Evolutionary conservation across 2,797 vertebrate genomes (phyloP).

Genomic region (Cheirogaleus major): DNA sequence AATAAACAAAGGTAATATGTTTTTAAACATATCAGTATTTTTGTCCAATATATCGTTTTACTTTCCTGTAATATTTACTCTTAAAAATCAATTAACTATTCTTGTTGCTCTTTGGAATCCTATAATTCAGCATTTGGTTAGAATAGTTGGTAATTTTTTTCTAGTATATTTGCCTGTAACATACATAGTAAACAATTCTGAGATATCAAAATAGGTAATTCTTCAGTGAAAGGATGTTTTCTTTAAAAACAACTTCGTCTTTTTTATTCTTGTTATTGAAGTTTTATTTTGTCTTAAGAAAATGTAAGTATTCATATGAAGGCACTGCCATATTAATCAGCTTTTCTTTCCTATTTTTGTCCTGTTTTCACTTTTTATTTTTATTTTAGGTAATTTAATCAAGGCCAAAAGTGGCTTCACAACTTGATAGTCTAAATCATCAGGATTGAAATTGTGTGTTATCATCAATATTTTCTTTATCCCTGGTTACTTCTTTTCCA

Average conservation of each 20-base stretch:
- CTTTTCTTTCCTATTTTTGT: not conserved
- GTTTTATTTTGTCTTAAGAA: not conserved
- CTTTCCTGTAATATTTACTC: slow-evolving; percentile 11
- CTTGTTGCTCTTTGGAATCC: slow-evolving; percentile 62
- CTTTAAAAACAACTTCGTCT: not conserved
- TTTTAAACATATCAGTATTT: slow-evolving; percentile 28
- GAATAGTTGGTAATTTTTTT: not conserved
- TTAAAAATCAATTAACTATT: slow-evolving; percentile 15
- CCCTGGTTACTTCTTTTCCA: not conserved
- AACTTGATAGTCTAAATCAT: not conserved
- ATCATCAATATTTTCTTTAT: not conserved
- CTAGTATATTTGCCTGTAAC: not conserved
- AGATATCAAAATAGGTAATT: not conserved
- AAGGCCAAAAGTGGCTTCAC: not conserved
- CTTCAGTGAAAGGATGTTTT: not conserved
- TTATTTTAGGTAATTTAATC: not conserved
- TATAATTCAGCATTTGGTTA: slow-evolving; percentile 62
- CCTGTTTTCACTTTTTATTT: not conserved
- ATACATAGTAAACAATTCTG: not conserved
- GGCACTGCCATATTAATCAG: not conserved
- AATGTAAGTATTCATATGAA: not conserved
- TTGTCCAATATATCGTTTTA: not conserved
- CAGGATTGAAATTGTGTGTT: not conserved
- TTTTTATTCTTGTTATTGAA: not conserved
- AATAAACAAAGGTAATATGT: not conserved